Evolutionary conservation across 2,113 vertebrate species (phyloP), one percentile per base, ranked within the genome.

Genomic region (Psilopogon haemacephalus): DNA sequence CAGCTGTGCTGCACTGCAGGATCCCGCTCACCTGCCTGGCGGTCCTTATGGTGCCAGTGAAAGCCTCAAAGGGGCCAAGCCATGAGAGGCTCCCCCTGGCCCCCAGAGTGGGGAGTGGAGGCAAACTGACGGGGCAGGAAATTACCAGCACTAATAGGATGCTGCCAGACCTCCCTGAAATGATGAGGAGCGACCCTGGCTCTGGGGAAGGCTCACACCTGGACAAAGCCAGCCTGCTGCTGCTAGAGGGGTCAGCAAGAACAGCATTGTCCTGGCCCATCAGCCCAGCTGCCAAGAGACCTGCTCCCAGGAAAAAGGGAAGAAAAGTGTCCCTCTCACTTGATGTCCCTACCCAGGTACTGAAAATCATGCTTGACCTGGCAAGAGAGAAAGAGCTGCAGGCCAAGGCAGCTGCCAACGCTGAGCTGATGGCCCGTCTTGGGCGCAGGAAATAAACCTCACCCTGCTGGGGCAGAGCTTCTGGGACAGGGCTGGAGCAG

Each of bases 321-420:
- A 97, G 97, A 6, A 98, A 96, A 42, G 97, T 98, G 38, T 96
- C 97, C 69, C 96, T 98, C 50, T 98, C 98, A 33, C 94, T 98
- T 0, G 98, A 98, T 18, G 98, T 98, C 12, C 98, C 98, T 86
- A 98, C 97, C 55, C 98, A 98, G 8, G 95, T 98, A 91, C 97
- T 98, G 87, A 98, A 97, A 35, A 97, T 98, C 77, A 97, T 98
- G 87, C 97, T 98, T 1, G 98, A 98, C 73, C 94, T 98, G 89
- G 98, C 97, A 94, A 98, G 98, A 95, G 98, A 98, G 94, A 98
- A 98, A 91, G 98, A 98, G 84, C 96, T 98, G 97, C 97, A 97
- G 56, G 97, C 97, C 95, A 98, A 98, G 89, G 98, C 98, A 0
- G 98, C 98, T 0, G 97, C 98, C 84, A 98, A 98, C 2, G 98